A percentile compares a stretch with the other conserved stretches of the same genome.
phyloP scores from a whole-genome alignment of 1,140 invertebrate genomes.

The Lasioglossum baleicum region DNA sequence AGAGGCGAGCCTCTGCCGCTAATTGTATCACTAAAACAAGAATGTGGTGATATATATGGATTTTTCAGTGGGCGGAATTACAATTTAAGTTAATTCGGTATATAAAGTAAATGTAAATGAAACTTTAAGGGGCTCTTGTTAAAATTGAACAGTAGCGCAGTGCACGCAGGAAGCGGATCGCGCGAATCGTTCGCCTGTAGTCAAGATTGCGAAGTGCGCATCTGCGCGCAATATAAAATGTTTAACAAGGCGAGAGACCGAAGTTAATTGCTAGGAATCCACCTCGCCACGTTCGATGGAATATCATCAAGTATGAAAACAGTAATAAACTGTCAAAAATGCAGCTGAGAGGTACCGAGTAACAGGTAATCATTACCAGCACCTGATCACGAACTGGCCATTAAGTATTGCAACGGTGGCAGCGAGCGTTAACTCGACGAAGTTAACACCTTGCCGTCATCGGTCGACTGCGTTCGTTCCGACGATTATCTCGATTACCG shows the following conservation, averaged over 20 bases:
- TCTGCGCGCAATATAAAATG: neutral
- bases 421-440: neutral
- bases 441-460: constrained; percentile 22
- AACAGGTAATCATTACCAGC: neutral
- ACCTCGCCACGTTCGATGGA: neutral
- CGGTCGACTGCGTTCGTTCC: neutral
- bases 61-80: no score
- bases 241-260: neutral
- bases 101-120: no score
- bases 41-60: no score
- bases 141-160: no score
- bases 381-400: constrained; percentile 14
- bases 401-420: constrained; percentile 13
- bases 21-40: no score
- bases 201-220: neutral
- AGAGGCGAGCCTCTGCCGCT: no score
- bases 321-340: constrained; percentile 6
- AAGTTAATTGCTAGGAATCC: neutral
- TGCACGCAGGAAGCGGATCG: no score
- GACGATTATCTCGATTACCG: constrained; percentile 41
- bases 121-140: no score
- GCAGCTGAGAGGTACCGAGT: neutral
- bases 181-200: no score
- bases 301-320: neutral
- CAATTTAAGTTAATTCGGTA: no score